Conservation (phyloP, 2,888 invertebrate genomes). For the Leptogaster cylindrica region DNA sequence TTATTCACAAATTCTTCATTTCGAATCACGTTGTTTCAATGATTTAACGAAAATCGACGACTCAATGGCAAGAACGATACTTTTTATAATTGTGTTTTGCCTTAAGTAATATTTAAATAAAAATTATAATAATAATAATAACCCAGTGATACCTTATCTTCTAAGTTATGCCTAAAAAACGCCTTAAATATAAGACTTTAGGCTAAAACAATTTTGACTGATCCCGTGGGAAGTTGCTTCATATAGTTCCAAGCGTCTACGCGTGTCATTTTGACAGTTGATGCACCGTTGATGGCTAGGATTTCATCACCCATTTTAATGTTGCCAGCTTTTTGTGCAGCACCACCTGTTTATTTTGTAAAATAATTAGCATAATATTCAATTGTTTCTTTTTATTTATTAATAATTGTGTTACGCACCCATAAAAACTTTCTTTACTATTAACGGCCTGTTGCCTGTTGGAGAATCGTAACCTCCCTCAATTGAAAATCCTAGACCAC, state of each 20-base stretch:
- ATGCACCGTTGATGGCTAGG: constrained; percentile 79
- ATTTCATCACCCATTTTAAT: constrained; percentile 88
- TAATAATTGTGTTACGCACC: constrained; percentile 65
- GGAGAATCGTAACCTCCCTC: constrained; percentile 94
- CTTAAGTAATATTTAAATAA: too few relatives aligned
- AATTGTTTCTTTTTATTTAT: not conserved
- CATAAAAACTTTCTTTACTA: constrained; percentile 92
- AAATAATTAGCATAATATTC: not conserved
- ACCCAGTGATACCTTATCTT: not conserved
- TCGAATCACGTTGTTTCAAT: not conserved
- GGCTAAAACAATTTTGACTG: constrained; percentile 65
- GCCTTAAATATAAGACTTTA: constrained; percentile 45
- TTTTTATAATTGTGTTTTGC: not conserved
- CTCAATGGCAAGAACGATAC: constrained; percentile 20
- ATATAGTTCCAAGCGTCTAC: constrained; percentile 94
- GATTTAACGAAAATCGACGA: constrained; percentile 6
- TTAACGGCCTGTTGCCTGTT: constrained; percentile 84
- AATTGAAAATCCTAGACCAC: constrained; percentile 91
- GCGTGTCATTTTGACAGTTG: constrained; percentile 84
- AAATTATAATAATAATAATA: not conserved
- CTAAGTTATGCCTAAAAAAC: too few relatives aligned
- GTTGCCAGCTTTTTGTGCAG: constrained; percentile 84
- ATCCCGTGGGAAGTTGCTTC: constrained; percentile 87
- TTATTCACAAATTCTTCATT: constrained; percentile 22
- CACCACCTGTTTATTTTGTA: constrained; percentile 72